phyloP scores from a whole-genome alignment of 2,888 invertebrate species.

The Quadroppia sp. region DNA sequence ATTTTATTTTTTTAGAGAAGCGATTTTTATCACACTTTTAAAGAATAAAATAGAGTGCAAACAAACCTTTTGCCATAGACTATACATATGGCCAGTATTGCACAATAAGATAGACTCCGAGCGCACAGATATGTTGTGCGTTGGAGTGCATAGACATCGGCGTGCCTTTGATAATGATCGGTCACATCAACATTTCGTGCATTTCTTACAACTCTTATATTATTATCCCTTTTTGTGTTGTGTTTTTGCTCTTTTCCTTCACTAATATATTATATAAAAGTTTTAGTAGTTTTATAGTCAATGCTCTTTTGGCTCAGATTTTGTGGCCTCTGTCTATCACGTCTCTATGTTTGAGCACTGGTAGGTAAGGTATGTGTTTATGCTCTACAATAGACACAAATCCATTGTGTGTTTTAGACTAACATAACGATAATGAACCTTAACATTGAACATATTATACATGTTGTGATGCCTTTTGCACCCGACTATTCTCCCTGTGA shows the following conservation, averaged over 20 bases:
- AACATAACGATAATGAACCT: too few species aligned
- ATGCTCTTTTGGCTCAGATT: background rate
- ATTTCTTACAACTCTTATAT: conserved; percentile 9
- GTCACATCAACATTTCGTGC: conserved; percentile 25
- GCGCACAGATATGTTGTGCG: too few species aligned
- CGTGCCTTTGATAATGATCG: conserved; percentile 23
- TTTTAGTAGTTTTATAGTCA: conserved; percentile 3
- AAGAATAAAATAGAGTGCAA: background rate
- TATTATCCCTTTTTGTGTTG: conserved; percentile 19
- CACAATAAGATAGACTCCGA: background rate
- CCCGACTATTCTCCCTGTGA: too few species aligned
- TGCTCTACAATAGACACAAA: too few species aligned
- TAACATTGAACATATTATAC: too few species aligned
- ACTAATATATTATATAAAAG: conserved; percentile 11
- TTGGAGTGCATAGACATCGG: too few species aligned
- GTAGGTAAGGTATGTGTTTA: too few species aligned
- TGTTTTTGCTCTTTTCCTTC: background rate
- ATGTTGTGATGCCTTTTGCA: too few species aligned
- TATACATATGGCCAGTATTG: background rate
- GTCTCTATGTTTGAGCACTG: too few species aligned
- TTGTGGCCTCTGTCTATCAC: background rate
- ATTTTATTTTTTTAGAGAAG: background rate
- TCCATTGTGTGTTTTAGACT: too few species aligned
- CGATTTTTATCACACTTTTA: conserved; percentile 1
- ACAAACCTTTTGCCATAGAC: too few species aligned